Percentiles rank a stretch among this genome's conserved stretches.
Evolutionary conservation across 2,797 vertebrate genomes (phyloP).

Genomic region (Catamblyrhynchus diadema): DNA sequence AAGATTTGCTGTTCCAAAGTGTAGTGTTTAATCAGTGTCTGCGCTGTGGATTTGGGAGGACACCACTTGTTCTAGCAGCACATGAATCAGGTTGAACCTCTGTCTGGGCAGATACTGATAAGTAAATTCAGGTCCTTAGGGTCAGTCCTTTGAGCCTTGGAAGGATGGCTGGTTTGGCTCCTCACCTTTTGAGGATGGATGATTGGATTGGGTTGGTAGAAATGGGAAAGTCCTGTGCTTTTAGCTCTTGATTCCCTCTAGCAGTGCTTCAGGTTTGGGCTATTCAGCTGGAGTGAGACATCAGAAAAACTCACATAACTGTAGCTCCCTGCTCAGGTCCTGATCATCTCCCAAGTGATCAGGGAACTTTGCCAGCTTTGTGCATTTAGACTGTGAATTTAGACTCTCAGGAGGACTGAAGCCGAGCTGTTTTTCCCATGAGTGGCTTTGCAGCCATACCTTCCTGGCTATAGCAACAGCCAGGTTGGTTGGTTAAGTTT

Average conservation of each 20-base stretch:
- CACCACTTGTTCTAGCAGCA: not conserved
- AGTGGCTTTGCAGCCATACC: not conserved
- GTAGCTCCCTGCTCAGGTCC: not conserved
- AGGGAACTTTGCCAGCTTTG: not conserved
- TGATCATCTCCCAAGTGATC: not conserved
- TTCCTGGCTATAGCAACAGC: not conserved
- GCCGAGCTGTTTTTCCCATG: accelerated
- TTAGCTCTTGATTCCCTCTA: not conserved
- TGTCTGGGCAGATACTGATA: not conserved
- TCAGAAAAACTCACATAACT: not conserved
- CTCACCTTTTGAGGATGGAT: not conserved
- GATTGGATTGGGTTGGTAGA: not conserved
- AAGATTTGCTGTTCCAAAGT: not conserved
- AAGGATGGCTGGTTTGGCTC: not conserved
- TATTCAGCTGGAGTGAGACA: not conserved
- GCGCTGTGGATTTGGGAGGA: not conserved
- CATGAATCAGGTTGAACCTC: not conserved
- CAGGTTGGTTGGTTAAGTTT: not conserved
- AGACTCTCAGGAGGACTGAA: not conserved
- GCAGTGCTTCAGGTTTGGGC: not conserved
- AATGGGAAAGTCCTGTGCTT: not conserved
- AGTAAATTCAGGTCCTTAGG: not conserved
- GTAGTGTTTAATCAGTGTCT: not conserved
- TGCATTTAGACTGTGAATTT: not conserved
- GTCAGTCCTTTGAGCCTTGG: not conserved